Evolutionary conservation across 2,888 invertebrate species (phyloP), one percentile per base, ranked within the genome.

Genomic region (Saturnia pavonia): DNA sequence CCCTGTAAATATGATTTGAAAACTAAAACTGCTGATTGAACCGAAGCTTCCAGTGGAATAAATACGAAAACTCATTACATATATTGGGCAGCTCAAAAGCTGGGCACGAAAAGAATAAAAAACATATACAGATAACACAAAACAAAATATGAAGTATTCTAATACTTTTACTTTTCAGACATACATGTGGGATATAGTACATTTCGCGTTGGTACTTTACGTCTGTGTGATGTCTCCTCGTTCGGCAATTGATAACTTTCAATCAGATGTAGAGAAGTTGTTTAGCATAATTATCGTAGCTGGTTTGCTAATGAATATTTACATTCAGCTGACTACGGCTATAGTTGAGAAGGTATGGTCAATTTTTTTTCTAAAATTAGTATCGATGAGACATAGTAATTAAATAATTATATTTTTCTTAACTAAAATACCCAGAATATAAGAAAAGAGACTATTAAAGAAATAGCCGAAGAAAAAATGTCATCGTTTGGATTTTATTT

Each of bases 261-360:
- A 87, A 69, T 82, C 88, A 0, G 80, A 88, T 11, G 75, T 85
- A 67, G 87, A 91, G 70, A 83, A 76, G 48, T 87, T 90, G 1
- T 67, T 91, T 34, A 84, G 80, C 22, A 85, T 87, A 1, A 84
- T 94, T 4, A 83, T 94, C 6, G 85, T 88, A 27, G 76, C 88
- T 1, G 88, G 91, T 4, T 82, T 94, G 68, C 68, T 94, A 34
- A 73, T 94, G 0, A 94, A 95, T 72, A 85, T 95, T 66, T 92
- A 92, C 74, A 76, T 93, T 71, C 92, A 94, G 74, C 86, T 94
- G 11, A 94, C 93, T 19, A 94, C 94, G 1, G 92, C 94, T 73
- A 89, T 92, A 71, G 80, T 87, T 73, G 82, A 86, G n/a, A 92
- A 92, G 85, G 92, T 92, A 51, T 27, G 16, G n/a, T 14, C 34